Conservation (phyloP, 2,113 vertebrate genomes). For the Neotoma lepida region DNA sequence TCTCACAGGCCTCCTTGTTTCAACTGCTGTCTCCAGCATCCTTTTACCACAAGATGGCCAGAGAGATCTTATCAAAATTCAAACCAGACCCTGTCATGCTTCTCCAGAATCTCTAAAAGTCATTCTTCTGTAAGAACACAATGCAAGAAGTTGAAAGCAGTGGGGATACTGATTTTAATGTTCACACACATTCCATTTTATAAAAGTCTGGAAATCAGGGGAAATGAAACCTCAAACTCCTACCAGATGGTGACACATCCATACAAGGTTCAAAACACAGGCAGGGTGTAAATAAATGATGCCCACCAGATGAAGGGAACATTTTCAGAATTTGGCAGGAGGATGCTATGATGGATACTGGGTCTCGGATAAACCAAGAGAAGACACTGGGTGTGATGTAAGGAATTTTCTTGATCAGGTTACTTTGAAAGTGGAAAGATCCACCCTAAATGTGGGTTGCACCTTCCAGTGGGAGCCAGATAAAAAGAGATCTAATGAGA, state of each 20-base stretch:
- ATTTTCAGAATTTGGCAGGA: neutral
- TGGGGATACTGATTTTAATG: neutral
- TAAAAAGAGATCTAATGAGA: neutral
- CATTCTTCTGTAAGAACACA: neutral
- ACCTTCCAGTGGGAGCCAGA: too few species aligned
- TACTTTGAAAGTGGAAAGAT: neutral
- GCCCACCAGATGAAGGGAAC: fast-evolving
- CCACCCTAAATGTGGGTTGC: neutral
- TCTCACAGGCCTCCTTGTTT: neutral
- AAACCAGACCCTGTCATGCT: neutral
- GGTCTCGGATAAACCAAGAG: neutral
- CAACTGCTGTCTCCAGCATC: too few species aligned
- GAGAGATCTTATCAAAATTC: neutral
- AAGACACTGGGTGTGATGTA: neutral
- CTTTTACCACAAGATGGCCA: neutral
- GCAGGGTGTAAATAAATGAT: neutral
- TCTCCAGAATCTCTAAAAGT: neutral
- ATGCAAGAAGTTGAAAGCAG: neutral
- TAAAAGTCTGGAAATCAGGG: neutral
- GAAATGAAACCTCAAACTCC: neutral
- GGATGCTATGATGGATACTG: fast-evolving
- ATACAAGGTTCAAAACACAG: neutral
- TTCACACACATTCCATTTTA: neutral
- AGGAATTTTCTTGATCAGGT: neutral
- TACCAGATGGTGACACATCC: neutral